phyloP scores from a whole-genome alignment of 2,113 vertebrate species.

The Nycticorax nycticorax region DNA sequence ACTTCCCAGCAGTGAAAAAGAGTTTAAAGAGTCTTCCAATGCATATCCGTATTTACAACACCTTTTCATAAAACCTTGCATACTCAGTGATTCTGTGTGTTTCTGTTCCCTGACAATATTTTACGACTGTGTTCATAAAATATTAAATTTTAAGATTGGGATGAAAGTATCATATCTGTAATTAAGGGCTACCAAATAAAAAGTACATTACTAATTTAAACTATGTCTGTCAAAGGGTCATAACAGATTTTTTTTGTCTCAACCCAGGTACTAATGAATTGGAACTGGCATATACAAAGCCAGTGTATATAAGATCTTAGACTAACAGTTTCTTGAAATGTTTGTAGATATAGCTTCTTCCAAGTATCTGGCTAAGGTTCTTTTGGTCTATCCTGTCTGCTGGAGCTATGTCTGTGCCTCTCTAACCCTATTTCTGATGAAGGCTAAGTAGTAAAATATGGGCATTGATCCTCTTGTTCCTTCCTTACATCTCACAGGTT shows the following conservation, averaged over 20 bases:
- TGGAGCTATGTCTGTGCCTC: not conserved
- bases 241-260: not conserved
- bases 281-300: not conserved
- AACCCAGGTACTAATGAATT: not conserved
- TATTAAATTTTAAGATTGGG: not conserved
- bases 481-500: not conserved
- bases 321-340: not conserved
- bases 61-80: not conserved
- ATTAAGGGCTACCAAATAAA: not conserved
- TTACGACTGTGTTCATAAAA: not conserved
- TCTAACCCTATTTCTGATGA: not conserved
- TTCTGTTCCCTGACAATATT: not conserved
- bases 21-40: not conserved
- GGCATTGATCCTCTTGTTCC: not conserved
- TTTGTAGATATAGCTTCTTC: not conserved
- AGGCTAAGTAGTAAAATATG: not conserved
- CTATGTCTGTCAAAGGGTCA: not conserved
- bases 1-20: conserved; percentile 1
- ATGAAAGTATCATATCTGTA: not conserved
- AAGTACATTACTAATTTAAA: not conserved
- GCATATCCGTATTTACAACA: not conserved
- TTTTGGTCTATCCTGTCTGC: not conserved
- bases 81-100: not conserved
- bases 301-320: not conserved
- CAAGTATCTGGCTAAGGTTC: not conserved